phyloP scores from a whole-genome alignment of 2,888 invertebrate genomes.

The Latrodectus hesperus region DNA sequence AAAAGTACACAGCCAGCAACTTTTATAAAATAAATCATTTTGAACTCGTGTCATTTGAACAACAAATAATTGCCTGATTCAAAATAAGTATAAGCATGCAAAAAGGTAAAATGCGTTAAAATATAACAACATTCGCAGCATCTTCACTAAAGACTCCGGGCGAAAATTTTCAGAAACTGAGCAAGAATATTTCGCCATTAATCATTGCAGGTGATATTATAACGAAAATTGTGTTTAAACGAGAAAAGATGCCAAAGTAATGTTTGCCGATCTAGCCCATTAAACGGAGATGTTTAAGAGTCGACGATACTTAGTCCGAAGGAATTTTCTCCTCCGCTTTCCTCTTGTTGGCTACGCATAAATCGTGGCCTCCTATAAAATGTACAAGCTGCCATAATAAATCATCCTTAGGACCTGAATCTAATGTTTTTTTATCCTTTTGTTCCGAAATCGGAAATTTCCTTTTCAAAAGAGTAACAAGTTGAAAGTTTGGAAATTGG shows the following conservation, averaged over 20 bases:
- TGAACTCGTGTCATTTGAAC: too few relatives aligned
- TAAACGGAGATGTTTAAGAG: constrained; percentile 57
- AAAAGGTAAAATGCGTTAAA: too few relatives aligned
- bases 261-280: constrained; percentile 42
- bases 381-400: constrained; percentile 50
- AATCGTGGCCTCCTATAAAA: constrained; percentile 55
- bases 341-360: constrained; percentile 43
- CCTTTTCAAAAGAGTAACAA: constrained; percentile 38
- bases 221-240: constrained; percentile 40
- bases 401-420: constrained; percentile 47
- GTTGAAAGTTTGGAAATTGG: constrained; percentile 48
- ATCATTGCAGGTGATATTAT: constrained; percentile 43
- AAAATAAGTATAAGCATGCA: too few relatives aligned
- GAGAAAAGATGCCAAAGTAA: constrained; percentile 29
- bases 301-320: constrained; percentile 35
- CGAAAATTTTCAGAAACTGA: constrained; percentile 17
- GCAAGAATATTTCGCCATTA: constrained; percentile 39
- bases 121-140: too few relatives aligned
- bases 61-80: too few relatives aligned
- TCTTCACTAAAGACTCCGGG: constrained; percentile 9
- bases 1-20: too few relatives aligned
- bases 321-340: constrained; percentile 28
- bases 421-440: not conserved
- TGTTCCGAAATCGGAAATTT: constrained; percentile 21
- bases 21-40: too few relatives aligned